These are phyloP conservation scores for Iphiclides podalirius DNA, from an alignment of 2,888 invertebrate genomes.

Conservation along the genomic window DNA sequence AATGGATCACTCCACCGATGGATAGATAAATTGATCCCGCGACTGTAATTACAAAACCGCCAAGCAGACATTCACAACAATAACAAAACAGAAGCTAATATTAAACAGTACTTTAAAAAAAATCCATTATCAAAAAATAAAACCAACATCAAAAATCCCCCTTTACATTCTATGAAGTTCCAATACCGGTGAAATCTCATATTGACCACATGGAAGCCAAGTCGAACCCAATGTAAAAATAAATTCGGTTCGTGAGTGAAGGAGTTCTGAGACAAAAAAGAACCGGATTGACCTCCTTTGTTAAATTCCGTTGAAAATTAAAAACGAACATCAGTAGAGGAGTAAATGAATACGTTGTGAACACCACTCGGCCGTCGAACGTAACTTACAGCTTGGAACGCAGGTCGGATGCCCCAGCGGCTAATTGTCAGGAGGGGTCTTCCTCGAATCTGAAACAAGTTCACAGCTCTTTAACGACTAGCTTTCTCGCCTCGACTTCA, in stretches of 20 bases:
- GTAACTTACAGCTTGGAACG: constrained; percentile 85
- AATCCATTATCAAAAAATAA: no score
- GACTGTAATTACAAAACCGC: constrained; percentile 59
- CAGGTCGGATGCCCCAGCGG: constrained; percentile 84
- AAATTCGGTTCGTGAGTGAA: no score
- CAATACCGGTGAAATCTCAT: no score
- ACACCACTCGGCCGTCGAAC: constrained; percentile 52
- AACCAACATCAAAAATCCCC: no score
- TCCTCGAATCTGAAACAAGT: constrained; percentile 67
- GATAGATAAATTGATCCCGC: constrained; percentile 73
- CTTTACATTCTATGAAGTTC: no score
- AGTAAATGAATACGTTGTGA: constrained; percentile 40
- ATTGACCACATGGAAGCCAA: no score
- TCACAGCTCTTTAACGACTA: no score
- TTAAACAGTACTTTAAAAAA: not conserved
- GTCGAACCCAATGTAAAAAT: no score
- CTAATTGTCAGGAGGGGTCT: constrained; percentile 87
- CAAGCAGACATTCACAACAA: constrained; percentile 62
- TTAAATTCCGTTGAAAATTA: no score
- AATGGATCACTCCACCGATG: constrained; percentile 47
- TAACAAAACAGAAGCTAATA: constrained; percentile 15
- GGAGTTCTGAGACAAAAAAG: no score
- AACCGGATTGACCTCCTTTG: no score
- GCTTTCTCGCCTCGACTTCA: no score
- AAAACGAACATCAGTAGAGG: not conserved